Conservation (phyloP, 2,113 vertebrate species). For the Fukomys damarensis region DNA sequence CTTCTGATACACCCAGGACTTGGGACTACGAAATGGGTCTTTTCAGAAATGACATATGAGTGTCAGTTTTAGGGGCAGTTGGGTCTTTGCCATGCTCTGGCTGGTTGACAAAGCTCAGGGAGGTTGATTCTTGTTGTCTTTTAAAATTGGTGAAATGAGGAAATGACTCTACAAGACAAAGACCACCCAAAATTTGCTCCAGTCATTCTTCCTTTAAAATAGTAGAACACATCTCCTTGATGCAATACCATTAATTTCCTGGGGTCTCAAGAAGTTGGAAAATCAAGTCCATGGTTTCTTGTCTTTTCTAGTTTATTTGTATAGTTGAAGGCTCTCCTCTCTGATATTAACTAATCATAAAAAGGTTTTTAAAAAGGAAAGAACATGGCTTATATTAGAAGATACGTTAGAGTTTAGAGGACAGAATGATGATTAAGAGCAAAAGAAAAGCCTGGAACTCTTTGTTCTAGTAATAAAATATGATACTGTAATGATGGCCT, state of each 20-base stretch:
- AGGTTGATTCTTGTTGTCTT: background rate
- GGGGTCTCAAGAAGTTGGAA: background rate
- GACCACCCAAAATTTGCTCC: background rate
- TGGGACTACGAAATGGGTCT: background rate
- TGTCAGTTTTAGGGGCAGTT: background rate
- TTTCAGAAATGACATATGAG: background rate
- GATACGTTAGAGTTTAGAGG: background rate
- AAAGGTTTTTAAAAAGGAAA: background rate
- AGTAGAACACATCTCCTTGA: background rate
- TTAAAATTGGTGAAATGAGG: background rate
- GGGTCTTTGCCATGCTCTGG: background rate
- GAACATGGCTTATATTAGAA: background rate
- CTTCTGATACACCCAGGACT: background rate
- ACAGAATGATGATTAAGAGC: background rate
- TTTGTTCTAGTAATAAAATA: conserved; percentile 40
- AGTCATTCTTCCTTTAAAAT: background rate
- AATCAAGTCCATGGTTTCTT: background rate
- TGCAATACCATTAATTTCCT: background rate
- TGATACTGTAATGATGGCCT: background rate
- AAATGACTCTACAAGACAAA: background rate
- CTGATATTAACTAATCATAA: background rate
- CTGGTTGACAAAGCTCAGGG: background rate
- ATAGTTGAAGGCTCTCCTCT: background rate
- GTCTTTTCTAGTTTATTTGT: background rate
- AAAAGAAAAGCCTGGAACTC: conserved; percentile 12